phyloP scores from a whole-genome alignment of 53 echinoderm and acorn worm species.

The Apostichopus leukothele region DNA sequence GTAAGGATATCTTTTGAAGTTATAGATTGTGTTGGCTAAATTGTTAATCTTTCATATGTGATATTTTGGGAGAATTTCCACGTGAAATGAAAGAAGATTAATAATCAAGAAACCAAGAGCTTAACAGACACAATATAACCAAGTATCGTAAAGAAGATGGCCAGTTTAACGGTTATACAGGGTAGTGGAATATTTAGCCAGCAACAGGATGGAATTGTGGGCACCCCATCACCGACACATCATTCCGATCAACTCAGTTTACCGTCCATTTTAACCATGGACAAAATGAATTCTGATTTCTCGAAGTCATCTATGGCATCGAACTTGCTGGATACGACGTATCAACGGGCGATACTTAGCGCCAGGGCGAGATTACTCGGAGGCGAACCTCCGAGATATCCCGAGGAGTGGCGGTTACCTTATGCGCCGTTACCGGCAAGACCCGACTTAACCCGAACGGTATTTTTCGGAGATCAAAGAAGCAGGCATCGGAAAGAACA shows the following conservation, averaged over 20 bases:
- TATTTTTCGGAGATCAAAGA: constrained; percentile 14
- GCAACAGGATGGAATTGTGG: neutral
- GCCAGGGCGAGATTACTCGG: constrained; percentile 66
- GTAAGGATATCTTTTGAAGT: too few species aligned
- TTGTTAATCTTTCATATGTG: too few species aligned
- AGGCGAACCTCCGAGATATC: constrained; percentile 62
- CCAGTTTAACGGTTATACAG: neutral
- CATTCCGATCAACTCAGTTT: constrained; percentile 1
- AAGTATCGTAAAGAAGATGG: neutral
- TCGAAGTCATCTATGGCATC: constrained; percentile 46
- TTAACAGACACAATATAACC: too few species aligned
- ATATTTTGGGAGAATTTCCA: too few species aligned
- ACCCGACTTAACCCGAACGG: constrained; percentile 81
- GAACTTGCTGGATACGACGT: constrained; percentile 76
- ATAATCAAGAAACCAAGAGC: too few species aligned
- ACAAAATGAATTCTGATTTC: constrained; percentile 23
- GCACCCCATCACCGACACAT: neutral
- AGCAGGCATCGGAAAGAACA: constrained; percentile 3
- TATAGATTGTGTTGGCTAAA: too few species aligned
- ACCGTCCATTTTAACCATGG: constrained; percentile 16
- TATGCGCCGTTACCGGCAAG: constrained; percentile 83
- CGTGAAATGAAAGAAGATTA: too few species aligned
- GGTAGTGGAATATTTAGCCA: neutral
- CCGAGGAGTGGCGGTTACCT: constrained; percentile 90
- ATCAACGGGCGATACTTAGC: constrained; percentile 68